Evolutionary conservation across 1,140 invertebrate species (phyloP), one percentile per base, ranked within the genome.

Genomic region (Calycopis cecrops): DNA sequence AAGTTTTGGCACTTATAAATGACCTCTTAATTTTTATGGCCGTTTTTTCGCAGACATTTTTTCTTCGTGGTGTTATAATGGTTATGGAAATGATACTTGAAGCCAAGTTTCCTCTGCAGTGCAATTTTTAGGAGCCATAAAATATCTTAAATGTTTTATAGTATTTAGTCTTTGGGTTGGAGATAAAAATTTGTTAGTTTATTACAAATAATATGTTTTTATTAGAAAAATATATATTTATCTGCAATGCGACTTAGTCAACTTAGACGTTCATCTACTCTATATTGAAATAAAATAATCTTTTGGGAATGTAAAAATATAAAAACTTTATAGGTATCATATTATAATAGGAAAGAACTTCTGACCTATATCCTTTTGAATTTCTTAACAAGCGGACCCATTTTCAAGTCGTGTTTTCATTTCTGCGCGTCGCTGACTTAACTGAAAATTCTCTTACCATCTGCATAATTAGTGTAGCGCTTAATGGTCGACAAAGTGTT

Each of bases 1-100:
- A 44, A 44, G 40, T 44, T 44, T 44, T 44, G 40, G 40, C 40
- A 16, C 40, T 44, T 44, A 44, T 44, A 16, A 44, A 44, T 44
- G 40, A 16, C 40, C 40, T 44, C 16, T 44, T 44, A 44, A 44
- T 44, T 44, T 44, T 44, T 44, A 44, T 44, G 40, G 40, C 40
- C 35, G 35, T 37, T 37, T 37, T 37, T 37, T 37, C 40, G 40
- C 17, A 44, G 14, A 44, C 17, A 16, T 28, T 44, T 44, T 44
- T 44, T 17, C 16, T 44, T 44, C 17, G 40, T 44, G 40, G 17
- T 16, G 17, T 44, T 44, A 44, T 44, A 44, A 44, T 17, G 40
- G 40, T 17, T 44, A 44, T 16, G 40, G 40, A 44, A 44, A 44
- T 40, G 11, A 40, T 44, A 44, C 40, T 44, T 44, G 40, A 44